phyloP scores from a whole-genome alignment of 2,888 invertebrate species.

The Trissolcus japonicus region DNA sequence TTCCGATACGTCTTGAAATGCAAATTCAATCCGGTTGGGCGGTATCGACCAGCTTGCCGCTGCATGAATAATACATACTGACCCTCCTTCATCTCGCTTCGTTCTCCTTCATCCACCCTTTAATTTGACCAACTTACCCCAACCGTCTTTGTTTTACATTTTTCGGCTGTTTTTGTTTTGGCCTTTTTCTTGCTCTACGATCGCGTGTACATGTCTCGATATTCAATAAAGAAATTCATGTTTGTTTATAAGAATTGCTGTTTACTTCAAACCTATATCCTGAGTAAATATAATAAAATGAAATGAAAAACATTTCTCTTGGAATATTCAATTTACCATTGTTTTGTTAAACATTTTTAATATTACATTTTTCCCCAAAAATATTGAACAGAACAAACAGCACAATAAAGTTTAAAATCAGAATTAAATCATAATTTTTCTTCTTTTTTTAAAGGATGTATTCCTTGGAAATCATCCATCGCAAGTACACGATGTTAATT shows the following conservation, averaged over 20 bases:
- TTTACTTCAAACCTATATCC: too few species aligned
- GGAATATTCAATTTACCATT: too few species aligned
- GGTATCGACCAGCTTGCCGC: slow-evolving; percentile 65
- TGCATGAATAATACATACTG: slow-evolving; percentile 67
- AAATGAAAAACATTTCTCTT: too few species aligned
- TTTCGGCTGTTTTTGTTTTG: background rate
- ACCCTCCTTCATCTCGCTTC: slow-evolving; percentile 55
- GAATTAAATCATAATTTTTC: too few species aligned
- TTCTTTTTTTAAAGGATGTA: too few species aligned
- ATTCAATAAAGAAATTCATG: background rate
- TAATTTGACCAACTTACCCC: slow-evolving; percentile 31
- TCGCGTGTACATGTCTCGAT: background rate
- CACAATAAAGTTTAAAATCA: too few species aligned
- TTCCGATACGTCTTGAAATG: slow-evolving; percentile 66
- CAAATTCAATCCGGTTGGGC: slow-evolving; percentile 67
- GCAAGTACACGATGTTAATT: slow-evolving; percentile 36
- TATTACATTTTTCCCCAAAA: too few species aligned
- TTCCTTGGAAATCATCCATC: too few species aligned
- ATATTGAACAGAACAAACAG: too few species aligned
- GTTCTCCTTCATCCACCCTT: slow-evolving; percentile 38
- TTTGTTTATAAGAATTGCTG: slow-evolving; percentile 26
- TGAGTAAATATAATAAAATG: too few species aligned
- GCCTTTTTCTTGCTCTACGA: background rate
- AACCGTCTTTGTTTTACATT: slow-evolving; percentile 1
- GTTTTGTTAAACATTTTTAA: too few species aligned